Evolutionary conservation across 1,140 invertebrate genomes (phyloP).

Genomic region (Pseudomyrmex pallidus): DNA sequence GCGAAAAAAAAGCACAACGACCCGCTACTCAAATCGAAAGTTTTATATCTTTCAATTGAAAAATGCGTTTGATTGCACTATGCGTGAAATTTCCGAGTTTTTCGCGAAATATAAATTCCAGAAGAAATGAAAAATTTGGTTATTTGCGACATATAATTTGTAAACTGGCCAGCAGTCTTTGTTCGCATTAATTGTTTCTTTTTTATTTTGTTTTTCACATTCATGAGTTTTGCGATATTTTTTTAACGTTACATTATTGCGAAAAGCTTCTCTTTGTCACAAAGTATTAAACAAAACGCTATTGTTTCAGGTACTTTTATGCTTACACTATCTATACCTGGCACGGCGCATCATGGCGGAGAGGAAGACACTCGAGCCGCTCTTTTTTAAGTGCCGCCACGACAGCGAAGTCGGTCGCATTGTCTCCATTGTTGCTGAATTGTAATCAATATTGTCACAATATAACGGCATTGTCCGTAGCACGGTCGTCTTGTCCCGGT

Average conservation of each 20-base stretch:
- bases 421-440: constrained; percentile 84
- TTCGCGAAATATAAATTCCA: not conserved
- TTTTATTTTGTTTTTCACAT: too few species aligned
- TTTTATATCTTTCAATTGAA: not conserved
- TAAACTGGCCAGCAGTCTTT: not conserved
- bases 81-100: not conserved
- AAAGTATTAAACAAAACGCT: not conserved
- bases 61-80: too few species aligned
- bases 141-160: not conserved
- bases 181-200: not conserved
- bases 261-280: not conserved
- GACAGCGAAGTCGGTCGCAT: constrained; percentile 80
- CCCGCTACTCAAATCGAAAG: not conserved
- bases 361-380: constrained; percentile 64
- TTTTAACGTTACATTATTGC: not conserved
- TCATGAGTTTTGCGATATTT: too few species aligned
- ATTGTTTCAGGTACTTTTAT: constrained; percentile 26
- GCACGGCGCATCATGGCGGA: constrained; percentile 19
- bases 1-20: not conserved
- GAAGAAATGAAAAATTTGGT: not conserved
- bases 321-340: not conserved
- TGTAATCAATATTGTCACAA: constrained; percentile 86
- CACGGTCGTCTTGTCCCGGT: constrained; percentile 77
- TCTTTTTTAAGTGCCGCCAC: constrained; percentile 76
- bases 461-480: constrained; percentile 83